Evolutionary conservation across 2,888 invertebrate species (phyloP).

Genomic region (Frankliniella fusca): DNA sequence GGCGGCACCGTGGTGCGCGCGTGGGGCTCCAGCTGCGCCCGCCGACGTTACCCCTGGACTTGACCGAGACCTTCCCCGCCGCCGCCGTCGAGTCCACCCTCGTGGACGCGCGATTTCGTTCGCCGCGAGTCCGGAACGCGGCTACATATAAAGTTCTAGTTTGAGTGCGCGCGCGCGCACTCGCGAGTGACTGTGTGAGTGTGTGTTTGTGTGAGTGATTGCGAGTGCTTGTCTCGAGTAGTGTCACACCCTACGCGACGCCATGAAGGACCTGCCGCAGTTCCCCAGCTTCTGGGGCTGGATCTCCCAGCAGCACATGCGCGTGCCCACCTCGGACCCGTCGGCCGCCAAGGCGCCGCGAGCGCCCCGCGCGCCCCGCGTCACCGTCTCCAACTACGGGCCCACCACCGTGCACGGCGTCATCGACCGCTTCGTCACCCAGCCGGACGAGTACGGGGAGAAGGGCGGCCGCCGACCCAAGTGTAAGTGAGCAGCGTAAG

Average conservation of each 20-base stretch:
- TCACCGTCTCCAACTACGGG: constrained; percentile 17
- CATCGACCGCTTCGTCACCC: constrained; percentile 3
- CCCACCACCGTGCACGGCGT: neutral
- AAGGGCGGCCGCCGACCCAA: neutral
- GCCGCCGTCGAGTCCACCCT: neutral
- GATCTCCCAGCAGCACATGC: constrained; percentile 11
- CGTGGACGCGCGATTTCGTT: neutral
- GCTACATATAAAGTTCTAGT: neutral
- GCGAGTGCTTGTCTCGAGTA: neutral
- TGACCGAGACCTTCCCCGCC: neutral
- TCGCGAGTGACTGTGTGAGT: neutral
- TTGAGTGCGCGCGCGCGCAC: neutral
- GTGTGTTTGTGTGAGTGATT: neutral
- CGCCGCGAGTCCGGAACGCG: neutral
- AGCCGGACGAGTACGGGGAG: neutral
- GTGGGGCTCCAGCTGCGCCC: neutral
- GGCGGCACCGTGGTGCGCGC: neutral
- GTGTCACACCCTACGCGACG: neutral
- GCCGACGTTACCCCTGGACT: neutral
- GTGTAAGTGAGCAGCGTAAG: neutral
- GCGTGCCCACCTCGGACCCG: constrained; percentile 10
- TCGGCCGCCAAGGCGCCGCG: neutral
- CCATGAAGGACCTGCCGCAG: constrained; percentile 16
- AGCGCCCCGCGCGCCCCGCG: neutral
- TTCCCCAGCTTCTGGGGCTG: constrained; percentile 11